phyloP scores from a whole-genome alignment of 2,113 vertebrate species.

The Tichodroma muraria region DNA sequence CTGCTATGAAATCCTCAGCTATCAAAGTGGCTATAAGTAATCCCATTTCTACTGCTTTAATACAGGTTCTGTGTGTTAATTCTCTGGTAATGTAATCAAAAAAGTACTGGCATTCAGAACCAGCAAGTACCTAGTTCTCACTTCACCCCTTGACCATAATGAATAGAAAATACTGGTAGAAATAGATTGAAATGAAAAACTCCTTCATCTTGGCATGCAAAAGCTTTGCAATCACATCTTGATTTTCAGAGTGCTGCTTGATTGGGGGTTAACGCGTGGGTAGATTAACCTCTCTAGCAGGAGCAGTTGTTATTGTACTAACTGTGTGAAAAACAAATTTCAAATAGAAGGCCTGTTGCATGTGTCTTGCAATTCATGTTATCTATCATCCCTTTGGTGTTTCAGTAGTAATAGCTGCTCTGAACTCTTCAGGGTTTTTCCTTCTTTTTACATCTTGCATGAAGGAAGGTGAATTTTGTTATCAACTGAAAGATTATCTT shows the following conservation, averaged over 20 bases:
- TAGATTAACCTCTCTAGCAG: slow-evolving; percentile 64
- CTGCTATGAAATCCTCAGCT: not conserved
- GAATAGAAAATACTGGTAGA: slow-evolving; percentile 55
- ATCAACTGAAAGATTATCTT: slow-evolving; percentile 16
- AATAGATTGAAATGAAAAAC: slow-evolving; percentile 55
- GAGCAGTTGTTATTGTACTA: slow-evolving; percentile 62
- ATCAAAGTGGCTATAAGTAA: not conserved
- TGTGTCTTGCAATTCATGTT: slow-evolving; percentile 58
- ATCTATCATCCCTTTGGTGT: slow-evolving; percentile 51
- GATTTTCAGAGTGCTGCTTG: slow-evolving; percentile 68
- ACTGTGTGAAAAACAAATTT: slow-evolving; percentile 76
- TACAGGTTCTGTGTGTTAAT: slow-evolving; percentile 29
- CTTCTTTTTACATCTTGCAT: not conserved
- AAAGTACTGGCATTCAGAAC: slow-evolving; percentile 31
- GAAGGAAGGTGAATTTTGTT: not conserved
- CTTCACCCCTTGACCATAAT: slow-evolving; percentile 50
- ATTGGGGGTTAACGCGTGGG: slow-evolving; percentile 64
- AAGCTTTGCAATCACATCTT: slow-evolving; percentile 70
- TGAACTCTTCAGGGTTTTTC: not conserved
- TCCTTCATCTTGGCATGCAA: slow-evolving; percentile 55
- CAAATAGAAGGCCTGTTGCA: slow-evolving; percentile 55
- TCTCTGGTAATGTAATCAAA: slow-evolving; percentile 21
- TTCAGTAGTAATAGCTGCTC: not conserved
- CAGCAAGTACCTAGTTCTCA: slow-evolving; percentile 3
- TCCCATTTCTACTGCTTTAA: not conserved